Conservation (phyloP, 2,797 vertebrate species). For the Paratrypauchen microcephalus region DNA sequence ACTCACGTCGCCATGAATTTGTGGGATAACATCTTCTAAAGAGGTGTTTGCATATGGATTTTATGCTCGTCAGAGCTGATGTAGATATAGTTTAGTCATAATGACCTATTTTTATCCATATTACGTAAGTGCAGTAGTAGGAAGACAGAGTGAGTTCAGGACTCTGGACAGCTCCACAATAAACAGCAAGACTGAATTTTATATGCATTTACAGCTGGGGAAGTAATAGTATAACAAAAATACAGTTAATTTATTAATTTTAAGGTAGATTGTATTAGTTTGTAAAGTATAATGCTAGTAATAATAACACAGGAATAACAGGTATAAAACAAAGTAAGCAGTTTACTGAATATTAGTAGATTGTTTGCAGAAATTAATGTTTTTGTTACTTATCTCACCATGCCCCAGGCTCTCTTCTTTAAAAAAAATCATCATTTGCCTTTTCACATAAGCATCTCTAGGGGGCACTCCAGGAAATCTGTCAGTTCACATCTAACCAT, state of each 20-base stretch:
- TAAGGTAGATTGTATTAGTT: neutral
- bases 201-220: neutral
- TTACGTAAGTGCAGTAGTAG: neutral
- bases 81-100: neutral
- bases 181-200: neutral
- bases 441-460: neutral
- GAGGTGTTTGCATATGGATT: conserved; percentile 21
- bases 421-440: neutral
- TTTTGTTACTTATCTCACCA: too few species aligned
- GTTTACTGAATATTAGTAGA: too few species aligned
- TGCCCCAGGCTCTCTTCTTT: too few species aligned
- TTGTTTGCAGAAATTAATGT: too few species aligned
- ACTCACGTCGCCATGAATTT: conserved; percentile 49
- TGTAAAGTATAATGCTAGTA: too few species aligned
- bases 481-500: too few species aligned
- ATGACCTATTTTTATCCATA: conserved; percentile 1
- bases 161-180: conserved; percentile 58
- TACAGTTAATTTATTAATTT: neutral
- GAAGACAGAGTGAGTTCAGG: conserved; percentile 32
- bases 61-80: conserved; percentile 34
- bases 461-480: neutral
- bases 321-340: too few species aligned
- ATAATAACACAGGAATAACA: too few species aligned
- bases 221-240: neutral
- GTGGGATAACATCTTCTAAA: conserved; percentile 27